Conservation (phyloP, 2,113 vertebrate species). For the Orthochromis indermauri region DNA sequence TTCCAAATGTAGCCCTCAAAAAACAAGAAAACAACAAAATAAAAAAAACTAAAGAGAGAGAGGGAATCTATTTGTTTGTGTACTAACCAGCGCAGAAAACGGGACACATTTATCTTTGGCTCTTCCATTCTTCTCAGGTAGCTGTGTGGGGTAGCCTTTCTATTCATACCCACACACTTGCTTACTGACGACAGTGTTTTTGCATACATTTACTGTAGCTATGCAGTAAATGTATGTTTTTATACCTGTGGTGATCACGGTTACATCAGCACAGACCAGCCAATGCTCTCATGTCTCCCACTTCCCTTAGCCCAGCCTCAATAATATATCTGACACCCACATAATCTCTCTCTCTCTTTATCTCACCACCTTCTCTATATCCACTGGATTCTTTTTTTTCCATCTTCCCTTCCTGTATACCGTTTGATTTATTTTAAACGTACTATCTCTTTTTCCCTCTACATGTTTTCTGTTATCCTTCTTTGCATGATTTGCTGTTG, state of each 20-base stretch:
- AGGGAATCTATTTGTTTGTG: neutral
- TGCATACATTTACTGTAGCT: neutral
- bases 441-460: neutral
- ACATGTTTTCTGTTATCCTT: conserved; percentile 20
- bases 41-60: neutral
- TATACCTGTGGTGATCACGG: conserved; percentile 38
- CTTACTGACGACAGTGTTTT: neutral
- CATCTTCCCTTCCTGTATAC: neutral
- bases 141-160: neutral
- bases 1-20: neutral
- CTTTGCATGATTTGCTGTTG: conserved; percentile 25
- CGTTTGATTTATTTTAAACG: conserved; percentile 34
- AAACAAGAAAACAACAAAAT: neutral
- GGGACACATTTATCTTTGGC: neutral
- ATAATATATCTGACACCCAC: conserved; percentile 50
- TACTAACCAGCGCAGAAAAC: neutral
- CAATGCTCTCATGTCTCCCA: neutral
- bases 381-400: neutral
- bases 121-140: neutral
- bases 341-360: conserved; percentile 24
- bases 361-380: neutral
- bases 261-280: neutral
- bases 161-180: neutral
- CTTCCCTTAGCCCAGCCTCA: conserved; percentile 26
- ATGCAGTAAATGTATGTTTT: conserved; percentile 18